phyloP scores from a whole-genome alignment of 2,888 invertebrate genomes.

The Onchidella celtica region DNA sequence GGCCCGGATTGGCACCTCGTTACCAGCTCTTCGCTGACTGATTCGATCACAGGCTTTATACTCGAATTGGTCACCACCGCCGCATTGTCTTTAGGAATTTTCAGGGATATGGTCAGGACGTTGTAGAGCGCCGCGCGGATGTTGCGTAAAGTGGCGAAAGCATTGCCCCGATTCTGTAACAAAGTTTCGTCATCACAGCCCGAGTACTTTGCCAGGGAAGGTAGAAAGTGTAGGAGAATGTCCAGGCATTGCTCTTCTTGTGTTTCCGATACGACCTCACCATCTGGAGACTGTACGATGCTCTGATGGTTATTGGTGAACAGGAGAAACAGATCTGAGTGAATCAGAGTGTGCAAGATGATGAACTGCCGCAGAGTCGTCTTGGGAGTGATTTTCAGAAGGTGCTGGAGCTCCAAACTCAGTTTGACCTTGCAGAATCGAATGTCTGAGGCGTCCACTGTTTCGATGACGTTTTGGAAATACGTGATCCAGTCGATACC shows the following conservation, averaged over 20 bases:
- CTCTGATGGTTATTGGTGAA: slow-evolving; percentile 51
- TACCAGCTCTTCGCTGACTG: slow-evolving; percentile 17
- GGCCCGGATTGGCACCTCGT: slow-evolving; percentile 21
- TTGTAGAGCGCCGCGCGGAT: slow-evolving; percentile 42
- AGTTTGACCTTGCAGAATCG: slow-evolving; percentile 48
- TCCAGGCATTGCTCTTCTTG: slow-evolving; percentile 51
- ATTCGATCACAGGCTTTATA: slow-evolving; percentile 38
- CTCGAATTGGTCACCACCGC: slow-evolving; percentile 50
- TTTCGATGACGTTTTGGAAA: slow-evolving; percentile 51
- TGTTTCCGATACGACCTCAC: slow-evolving; percentile 16
- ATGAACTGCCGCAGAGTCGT: slow-evolving; percentile 59
- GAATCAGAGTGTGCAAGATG: slow-evolving; percentile 59
- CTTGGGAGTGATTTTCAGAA: slow-evolving; percentile 56
- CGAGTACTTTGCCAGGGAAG: slow-evolving; percentile 41
- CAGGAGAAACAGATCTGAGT: slow-evolving; percentile 60
- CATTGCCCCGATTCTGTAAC: slow-evolving; percentile 15
- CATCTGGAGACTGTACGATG: not conserved
- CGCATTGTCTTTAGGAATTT: slow-evolving; percentile 44
- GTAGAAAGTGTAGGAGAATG: slow-evolving; percentile 48
- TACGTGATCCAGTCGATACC: slow-evolving; percentile 56
- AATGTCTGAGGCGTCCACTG: slow-evolving; percentile 44
- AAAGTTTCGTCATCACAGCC: slow-evolving; percentile 45
- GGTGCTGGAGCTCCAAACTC: slow-evolving; percentile 53
- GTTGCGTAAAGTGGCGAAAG: slow-evolving; percentile 35
- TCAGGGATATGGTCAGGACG: slow-evolving; percentile 40